Conservation (phyloP, 2,113 vertebrate genomes). For the Python bivittatus region DNA sequence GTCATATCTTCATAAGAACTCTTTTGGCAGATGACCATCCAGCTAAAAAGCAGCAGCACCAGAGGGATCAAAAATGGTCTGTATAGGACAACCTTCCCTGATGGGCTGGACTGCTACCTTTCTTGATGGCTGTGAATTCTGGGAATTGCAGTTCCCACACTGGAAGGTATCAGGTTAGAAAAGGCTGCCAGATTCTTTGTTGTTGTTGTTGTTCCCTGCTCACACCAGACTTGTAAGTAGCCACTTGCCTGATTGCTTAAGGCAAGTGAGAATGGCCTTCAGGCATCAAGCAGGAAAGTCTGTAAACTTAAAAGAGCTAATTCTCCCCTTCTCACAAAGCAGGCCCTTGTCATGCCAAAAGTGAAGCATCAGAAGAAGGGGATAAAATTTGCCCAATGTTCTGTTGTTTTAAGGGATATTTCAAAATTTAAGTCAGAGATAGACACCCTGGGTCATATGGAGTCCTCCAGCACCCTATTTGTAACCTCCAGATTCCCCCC, state of each 20-base stretch:
- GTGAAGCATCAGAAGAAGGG: background rate
- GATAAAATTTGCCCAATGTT: background rate
- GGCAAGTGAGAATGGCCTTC: background rate
- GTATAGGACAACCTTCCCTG: background rate
- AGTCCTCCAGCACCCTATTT: background rate
- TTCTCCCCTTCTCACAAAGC: background rate
- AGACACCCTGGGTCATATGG: background rate
- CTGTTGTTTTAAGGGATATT: background rate
- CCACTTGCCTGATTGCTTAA: background rate
- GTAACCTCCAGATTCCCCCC: background rate
- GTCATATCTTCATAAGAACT: background rate
- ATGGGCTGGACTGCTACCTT: background rate
- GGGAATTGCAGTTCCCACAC: background rate
- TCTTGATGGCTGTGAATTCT: background rate
- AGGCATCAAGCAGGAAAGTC: background rate
- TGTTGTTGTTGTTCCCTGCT: background rate
- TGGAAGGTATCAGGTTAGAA: background rate
- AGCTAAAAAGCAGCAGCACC: background rate
- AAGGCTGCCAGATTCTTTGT: background rate
- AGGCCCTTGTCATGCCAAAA: background rate
- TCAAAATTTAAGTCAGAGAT: background rate
- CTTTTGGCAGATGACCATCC: constrained; percentile 7
- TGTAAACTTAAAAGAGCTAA: background rate
- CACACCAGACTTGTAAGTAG: background rate
- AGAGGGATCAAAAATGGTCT: background rate